These are phyloP conservation scores for Mellivora capensis DNA, from an alignment of 2,113 vertebrate genomes.

Conservation along the genomic window DNA sequence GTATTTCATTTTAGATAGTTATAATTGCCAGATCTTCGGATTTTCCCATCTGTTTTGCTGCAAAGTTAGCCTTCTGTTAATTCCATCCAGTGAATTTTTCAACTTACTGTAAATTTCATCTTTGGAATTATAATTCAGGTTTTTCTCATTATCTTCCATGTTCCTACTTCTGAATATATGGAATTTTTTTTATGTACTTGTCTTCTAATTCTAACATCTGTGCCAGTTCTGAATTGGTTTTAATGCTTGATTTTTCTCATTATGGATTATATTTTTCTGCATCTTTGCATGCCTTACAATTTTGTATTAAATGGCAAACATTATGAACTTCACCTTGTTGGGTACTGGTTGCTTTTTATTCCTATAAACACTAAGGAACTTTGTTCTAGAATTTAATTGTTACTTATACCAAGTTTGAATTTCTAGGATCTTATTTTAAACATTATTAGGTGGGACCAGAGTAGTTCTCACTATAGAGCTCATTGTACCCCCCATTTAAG, in stretches of 20 bases:
- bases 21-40: neutral
- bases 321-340: neutral
- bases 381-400: neutral
- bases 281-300: neutral
- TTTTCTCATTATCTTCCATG: neutral
- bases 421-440: neutral
- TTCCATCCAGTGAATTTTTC: neutral
- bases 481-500: neutral
- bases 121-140: neutral
- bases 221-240: neutral
- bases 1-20: neutral
- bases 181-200: neutral
- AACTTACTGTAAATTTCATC: neutral
- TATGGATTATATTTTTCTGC: neutral
- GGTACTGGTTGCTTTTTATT: neutral
- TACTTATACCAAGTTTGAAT: neutral
- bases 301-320: neutral
- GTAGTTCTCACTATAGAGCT: neutral
- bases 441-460: neutral
- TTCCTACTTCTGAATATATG: neutral
- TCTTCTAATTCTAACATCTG: neutral
- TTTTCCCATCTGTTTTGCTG: neutral
- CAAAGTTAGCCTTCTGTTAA: conserved; percentile 23
- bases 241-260: neutral
- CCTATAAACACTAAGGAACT: neutral